Evolutionary conservation across 2,888 invertebrate genomes (phyloP), one percentile per base, ranked within the genome.

Genomic region (Polyommatus icarus): DNA sequence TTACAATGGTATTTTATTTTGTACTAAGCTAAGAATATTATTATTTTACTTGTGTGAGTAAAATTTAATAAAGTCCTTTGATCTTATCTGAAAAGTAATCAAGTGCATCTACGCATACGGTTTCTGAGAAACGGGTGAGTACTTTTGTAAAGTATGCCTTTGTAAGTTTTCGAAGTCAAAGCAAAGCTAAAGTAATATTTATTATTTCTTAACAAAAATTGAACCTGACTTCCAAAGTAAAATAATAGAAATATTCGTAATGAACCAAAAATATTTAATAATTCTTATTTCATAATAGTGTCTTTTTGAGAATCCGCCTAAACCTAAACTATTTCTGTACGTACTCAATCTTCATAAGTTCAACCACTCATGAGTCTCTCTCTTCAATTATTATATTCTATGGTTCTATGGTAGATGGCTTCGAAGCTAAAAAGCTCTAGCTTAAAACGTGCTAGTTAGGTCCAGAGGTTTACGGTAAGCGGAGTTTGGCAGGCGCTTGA

Each of bases 401-500:
- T n/a, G n/a, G 6, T 36, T 36, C 5, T 36, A 32, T 32, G 12
- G 12, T 50, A 15, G 3, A 50, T 54, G 18, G 54, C 24, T 12
- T 20, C 24, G 10, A 24, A 61, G 24, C 24, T 61, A 1, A 61
- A 61, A 61, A 61, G 20, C 10, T n/a, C 0, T n/a, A 59, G 61
- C 24, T 61, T 24, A 12, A 24, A 40, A 71, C 36, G 32, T 15
- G 18, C n/a, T 73, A 46, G 12, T 73, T 24, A 24, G 24, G 24
- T 46, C 3, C 50, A 73, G 50, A 73, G 71, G 7, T 71, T 61
- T 24, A 24, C 61, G 12, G 7, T 29, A 29, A 50, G 20, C 24
- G 46, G 29, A 73, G 73, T 73, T 73, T 73, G 73, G 46, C 73
- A 73, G 46, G 20, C 73, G 73, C 40, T 50, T 73, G 73, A 73